Percentiles rank a stretch among this genome's conserved stretches.
phyloP scores from a whole-genome alignment of 2,888 invertebrate species.

The Cancer borealis region DNA sequence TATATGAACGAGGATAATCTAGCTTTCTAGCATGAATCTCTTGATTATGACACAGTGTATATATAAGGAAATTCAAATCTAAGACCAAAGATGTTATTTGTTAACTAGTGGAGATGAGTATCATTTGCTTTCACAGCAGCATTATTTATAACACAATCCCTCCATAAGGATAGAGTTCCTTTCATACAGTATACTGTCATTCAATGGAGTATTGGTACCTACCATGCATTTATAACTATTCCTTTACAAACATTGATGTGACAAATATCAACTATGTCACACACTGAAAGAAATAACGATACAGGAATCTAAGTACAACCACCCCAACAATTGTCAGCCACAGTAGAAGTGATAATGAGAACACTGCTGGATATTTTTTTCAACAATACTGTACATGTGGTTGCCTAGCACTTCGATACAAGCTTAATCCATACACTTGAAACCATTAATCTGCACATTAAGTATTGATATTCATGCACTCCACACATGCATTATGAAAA shows the following conservation, averaged over 20 bases:
- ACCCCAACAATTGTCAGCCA: background rate
- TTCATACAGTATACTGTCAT: background rate
- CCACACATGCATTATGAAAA: slow-evolving; percentile 28
- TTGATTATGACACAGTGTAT: background rate
- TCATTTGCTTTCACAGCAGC: background rate
- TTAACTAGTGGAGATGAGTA: background rate
- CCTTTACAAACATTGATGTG: background rate
- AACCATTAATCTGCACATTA: background rate
- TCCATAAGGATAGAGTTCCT: background rate
- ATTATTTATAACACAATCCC: background rate
- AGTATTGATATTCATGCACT: slow-evolving; percentile 21
- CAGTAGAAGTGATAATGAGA: background rate
- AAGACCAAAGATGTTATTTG: background rate
- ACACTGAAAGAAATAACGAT: background rate
- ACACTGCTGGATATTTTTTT: background rate
- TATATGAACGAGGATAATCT: background rate
- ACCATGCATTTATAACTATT: background rate
- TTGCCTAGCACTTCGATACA: background rate
- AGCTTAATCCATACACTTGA: slow-evolving; percentile 2
- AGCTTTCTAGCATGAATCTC: background rate
- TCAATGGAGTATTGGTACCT: background rate
- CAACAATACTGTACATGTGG: background rate
- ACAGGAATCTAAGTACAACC: background rate
- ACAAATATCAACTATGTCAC: background rate
- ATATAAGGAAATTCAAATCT: background rate